phyloP scores from a whole-genome alignment of 1,140 invertebrate species.

The Dreissena rostriformis region DNA sequence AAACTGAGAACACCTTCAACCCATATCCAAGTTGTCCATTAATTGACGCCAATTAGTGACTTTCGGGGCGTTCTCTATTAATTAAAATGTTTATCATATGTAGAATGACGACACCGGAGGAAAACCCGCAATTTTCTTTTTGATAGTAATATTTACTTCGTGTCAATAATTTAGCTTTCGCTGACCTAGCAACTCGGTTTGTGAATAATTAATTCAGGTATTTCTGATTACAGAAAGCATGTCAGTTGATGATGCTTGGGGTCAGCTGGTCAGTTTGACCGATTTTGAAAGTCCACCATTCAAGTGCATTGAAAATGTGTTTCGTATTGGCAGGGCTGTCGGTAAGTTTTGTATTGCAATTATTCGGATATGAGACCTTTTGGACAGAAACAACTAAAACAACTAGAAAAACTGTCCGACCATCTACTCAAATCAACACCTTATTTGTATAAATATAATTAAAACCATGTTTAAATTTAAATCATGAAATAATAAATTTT shows the following conservation, averaged over 20 bases:
- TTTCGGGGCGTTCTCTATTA: too few species aligned
- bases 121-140: background rate
- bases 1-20: too few species aligned
- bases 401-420: background rate
- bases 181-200: too few species aligned
- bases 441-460: background rate
- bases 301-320: slow-evolving; percentile 62
- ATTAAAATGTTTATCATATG: too few species aligned
- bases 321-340: slow-evolving; percentile 68
- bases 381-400: slow-evolving; percentile 3
- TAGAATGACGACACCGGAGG: too few species aligned
- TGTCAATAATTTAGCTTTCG: too few species aligned
- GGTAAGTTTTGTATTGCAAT: slow-evolving; percentile 54
- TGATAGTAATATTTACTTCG: background rate
- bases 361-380: background rate
- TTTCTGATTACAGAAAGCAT: background rate
- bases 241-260: slow-evolving; percentile 64
- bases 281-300: slow-evolving; percentile 68
- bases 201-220: too few species aligned
- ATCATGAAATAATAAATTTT: too few species aligned
- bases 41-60: too few species aligned
- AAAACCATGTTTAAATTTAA: too few species aligned
- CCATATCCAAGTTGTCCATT: too few species aligned
- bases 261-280: slow-evolving; percentile 72
- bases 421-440: background rate